Evolutionary conservation across 2,113 vertebrate species (phyloP), one percentile per base, ranked within the genome.

Genomic region (Pyxicephalus adspersus): DNA sequence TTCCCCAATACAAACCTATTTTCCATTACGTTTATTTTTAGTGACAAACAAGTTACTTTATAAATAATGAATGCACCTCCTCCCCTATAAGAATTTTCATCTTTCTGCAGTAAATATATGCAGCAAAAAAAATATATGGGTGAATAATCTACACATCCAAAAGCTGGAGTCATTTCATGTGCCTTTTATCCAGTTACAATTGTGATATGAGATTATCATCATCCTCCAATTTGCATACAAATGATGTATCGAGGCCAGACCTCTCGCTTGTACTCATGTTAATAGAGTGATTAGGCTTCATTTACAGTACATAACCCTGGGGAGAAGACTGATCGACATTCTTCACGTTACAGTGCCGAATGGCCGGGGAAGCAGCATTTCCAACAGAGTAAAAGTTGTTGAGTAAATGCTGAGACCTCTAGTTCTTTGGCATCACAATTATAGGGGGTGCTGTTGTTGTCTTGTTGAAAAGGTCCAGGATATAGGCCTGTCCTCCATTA

Each of bases 211-310:
- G 54, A 72, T 72, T 31, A 54, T 50, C 66, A 70, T 72, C 19
- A 5, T 72, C 26, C 17, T 25, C 4, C 29, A 60, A 76, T 63
- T 61, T 38, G 74, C 58, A 76, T 76, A 64, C 25, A 34, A 77
- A 77, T 66, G 76, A 77, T 25, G 28, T 55, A 55, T 4, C 25
- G 26, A 52, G 34, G 45, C 26, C 4, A 25, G 74, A 75, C 54
- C 72, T 60, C 54, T 51, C 23, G n/a, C 16, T 26, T 55, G 38
- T 16, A 55, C 66, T 28, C 50, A 34, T 66, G 63, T 66, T 65
- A 77, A 63, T 76, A 23, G 63, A 63, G 31, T 50, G 26, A 65
- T 57, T 77, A 64, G 58, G 13, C 20, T 23, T 72, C 26, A 31
- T 29, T 55, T 72, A 28, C 23, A 72, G 68, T 11, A 52, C 26